Evolutionary conservation across 2,797 vertebrate species (phyloP).

Genomic region (Pantherophis alleghaniensis): DNA sequence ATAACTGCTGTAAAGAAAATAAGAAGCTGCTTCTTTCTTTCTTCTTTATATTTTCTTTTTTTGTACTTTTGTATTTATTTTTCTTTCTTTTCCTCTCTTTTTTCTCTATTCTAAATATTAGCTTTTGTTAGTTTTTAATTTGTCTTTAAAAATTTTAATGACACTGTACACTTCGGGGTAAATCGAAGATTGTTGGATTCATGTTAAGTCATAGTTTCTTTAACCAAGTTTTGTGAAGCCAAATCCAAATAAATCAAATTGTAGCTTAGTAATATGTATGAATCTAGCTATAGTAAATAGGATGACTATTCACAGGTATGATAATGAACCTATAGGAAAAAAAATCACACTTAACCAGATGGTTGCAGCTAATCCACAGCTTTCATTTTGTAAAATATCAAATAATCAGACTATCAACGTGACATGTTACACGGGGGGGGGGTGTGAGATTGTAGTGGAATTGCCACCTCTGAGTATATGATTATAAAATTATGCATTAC

Average conservation of each 20-base stretch:
- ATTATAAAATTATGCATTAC: slow-evolving; percentile 59
- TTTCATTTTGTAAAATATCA: slow-evolving; percentile 45
- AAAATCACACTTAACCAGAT: slow-evolving; percentile 5
- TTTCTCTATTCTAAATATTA: background rate
- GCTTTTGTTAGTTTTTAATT: background rate
- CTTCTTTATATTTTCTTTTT: background rate
- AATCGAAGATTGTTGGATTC: background rate
- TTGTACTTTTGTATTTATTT: background rate
- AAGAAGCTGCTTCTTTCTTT: background rate
- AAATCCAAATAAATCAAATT: background rate
- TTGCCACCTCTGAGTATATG: slow-evolving; percentile 55
- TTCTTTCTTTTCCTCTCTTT: background rate
- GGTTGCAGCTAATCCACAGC: background rate
- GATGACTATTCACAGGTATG: slow-evolving; percentile 24
- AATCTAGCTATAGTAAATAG: slow-evolving; percentile 14
- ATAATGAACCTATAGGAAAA: slow-evolving; percentile 2
- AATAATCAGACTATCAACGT: slow-evolving; percentile 52
- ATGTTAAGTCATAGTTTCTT: background rate
- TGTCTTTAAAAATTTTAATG: too few species aligned
- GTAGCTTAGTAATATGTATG: background rate
- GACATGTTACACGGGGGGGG: slow-evolving; percentile 29
- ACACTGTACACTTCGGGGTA: background rate
- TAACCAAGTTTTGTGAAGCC: background rate
- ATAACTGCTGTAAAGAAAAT: too few species aligned
- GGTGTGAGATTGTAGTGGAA: slow-evolving; percentile 35